Conservation (phyloP, 2,888 invertebrate species). For the Spialia ferax region DNA sequence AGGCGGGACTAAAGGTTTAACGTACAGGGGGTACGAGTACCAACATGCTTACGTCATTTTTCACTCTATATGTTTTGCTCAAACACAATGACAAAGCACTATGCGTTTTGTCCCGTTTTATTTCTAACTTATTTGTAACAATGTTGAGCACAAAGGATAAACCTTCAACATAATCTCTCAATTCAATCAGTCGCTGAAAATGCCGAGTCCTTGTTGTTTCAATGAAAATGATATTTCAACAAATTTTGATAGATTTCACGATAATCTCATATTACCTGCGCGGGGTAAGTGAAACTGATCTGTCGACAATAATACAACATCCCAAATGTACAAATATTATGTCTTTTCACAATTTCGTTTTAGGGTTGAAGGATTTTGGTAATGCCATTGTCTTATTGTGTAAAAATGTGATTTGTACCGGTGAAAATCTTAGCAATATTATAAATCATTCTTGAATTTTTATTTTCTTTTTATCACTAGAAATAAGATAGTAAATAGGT, state of each 20-base stretch:
- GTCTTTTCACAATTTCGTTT: neutral
- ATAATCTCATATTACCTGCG: constrained; percentile 38
- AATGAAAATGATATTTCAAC: constrained; percentile 38
- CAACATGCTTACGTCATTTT: constrained; percentile 1
- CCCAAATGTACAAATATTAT: constrained; percentile 6
- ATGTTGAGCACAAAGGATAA: constrained; percentile 23
- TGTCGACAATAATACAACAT: constrained; percentile 31
- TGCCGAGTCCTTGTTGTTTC: constrained; percentile 36
- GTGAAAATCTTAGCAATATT: too few relatives aligned
- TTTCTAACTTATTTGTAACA: constrained; percentile 21
- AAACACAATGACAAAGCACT: constrained; percentile 10
- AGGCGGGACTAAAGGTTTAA: constrained; percentile 1
- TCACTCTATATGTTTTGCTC: neutral
- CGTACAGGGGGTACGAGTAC: too few relatives aligned
- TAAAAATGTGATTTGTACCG: too few relatives aligned
- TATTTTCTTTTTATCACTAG: too few relatives aligned
- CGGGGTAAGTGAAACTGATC: constrained; percentile 36
- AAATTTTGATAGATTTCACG: constrained; percentile 37
- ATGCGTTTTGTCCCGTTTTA: constrained; percentile 10
- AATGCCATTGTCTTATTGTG: neutral
- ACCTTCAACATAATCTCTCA: constrained; percentile 20
- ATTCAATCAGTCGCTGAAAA: constrained; percentile 35
- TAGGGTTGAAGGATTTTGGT: neutral
- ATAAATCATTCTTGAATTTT: too few relatives aligned
- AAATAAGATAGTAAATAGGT: too few relatives aligned